Evolutionary conservation across 2,888 invertebrate species (phyloP), one percentile per base, ranked within the genome.

Genomic region (Sinodicranocentrus sp.): DNA sequence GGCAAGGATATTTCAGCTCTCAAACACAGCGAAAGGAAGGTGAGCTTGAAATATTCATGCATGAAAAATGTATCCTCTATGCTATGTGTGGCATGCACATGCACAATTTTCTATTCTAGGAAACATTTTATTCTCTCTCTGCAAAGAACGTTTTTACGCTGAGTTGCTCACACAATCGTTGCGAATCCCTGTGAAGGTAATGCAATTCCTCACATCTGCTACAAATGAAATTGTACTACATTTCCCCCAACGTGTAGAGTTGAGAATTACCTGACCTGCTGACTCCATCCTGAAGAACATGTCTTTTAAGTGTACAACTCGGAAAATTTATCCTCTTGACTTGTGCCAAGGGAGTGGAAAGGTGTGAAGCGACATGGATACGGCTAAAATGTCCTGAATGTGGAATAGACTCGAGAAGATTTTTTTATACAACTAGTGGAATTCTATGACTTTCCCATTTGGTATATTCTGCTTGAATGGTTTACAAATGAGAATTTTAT

Each of bases 231-330:
- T 78, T 78, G 52, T 26, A 61, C 19, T 63, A 63, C 23, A 52
- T 25, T 19, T 28, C 70, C 6, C 26, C 26, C 70, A 59, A 71
- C 61, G 71, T 71, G 70, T 48, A 21, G 79, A 78, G 39, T 70
- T 28, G 61, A 70, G 79, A 79, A 79, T 71, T 79, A 79, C 71
- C 79, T 79, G 79, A 71, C 79, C 79, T 79, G 79, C 71, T 71
- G 71, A 63, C 79, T 79, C 54, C 65, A 39, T 44, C 57, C 23
- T 17, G 28, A 13, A 25, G 52, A 48, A 79, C 39, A 71, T 79
- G 28, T 71, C 63, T 63, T 52, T 70, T 54, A 59, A 39, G 63
- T 59, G 26, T 48, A 26, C 61, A 17, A 15, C 28, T 57, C 25
- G 25, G 26, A 2, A 59, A 59, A 59, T 23, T 25, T 59, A 2